Evolutionary conservation across 2,888 invertebrate species (phyloP), one percentile per base, ranked within the genome.

Genomic region (Drosophila heteroneura): DNA sequence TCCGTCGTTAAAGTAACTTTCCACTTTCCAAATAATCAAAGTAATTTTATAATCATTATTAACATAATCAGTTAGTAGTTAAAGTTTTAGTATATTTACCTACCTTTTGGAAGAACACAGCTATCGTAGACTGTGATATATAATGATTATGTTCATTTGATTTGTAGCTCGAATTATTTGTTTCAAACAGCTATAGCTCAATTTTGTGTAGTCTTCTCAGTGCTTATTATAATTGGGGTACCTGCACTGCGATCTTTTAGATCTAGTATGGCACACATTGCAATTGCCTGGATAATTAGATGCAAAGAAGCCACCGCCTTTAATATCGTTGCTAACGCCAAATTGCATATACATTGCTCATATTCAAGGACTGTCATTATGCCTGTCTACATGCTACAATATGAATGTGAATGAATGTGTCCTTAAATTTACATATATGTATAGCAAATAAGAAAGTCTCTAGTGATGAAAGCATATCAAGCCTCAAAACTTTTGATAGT

Each of bases 271-370:
- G 12, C 5, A 33, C 33, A 33, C 33, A 10, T 41, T 56, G 56
- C 35, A 57, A 60, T 56, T 65, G 69, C 47, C 54, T 44, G 37
- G 47, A 22, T 74, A 76, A 69, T 69, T 63, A 62, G 54, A 37
- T 33, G 44, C 54, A 44, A 30, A 51, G 47, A 63, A 41, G 47
- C 33, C 33, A 54, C n/a, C 32, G 35, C 22, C 19, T n/a, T 49
- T 12, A 49, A 35, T 16, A 32, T 14, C 26, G 52, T 37, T 54
- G 39, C 22, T 10, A 47, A 41, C 37, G 37, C 41, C 65, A 65
- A 44, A 9, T 32, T 9, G 10, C 39, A 53, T 44, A 51, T 51
- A 28, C 35, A 35, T 35, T 35, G 35, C 16, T 16, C 14, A 35
- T 14, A 35, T 35, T 35, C 26, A 26, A 26, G 26, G 26, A 26